phyloP scores from a whole-genome alignment of 2,797 vertebrate genomes.

The Pseudotriccus pelzelni region DNA sequence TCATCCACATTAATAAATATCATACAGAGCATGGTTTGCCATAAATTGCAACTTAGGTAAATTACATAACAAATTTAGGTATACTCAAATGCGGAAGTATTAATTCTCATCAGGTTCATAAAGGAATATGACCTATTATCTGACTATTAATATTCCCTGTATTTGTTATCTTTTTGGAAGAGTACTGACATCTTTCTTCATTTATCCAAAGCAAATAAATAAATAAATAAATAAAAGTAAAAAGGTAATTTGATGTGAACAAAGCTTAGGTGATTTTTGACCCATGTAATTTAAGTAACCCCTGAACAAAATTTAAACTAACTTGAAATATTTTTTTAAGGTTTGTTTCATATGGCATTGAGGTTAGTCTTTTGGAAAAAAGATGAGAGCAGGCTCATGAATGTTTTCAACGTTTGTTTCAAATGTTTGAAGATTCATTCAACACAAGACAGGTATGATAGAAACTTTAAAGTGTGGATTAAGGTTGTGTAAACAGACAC shows the following conservation, averaged over 20 bases:
- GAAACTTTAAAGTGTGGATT: background rate
- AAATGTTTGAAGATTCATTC: background rate
- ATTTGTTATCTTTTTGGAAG: constrained; percentile 33
- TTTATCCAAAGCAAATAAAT: constrained; percentile 2
- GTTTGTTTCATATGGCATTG: background rate
- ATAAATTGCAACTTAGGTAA: background rate
- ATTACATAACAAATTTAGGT: background rate
- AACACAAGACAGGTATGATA: background rate
- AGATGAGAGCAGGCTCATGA: background rate
- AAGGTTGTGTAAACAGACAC: background rate
- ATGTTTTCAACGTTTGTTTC: background rate
- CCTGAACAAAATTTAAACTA: background rate
- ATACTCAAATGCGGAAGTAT: background rate
- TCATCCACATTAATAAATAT: background rate
- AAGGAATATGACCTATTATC: background rate
- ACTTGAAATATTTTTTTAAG: background rate
- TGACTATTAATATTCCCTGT: background rate
- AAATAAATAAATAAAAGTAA: background rate
- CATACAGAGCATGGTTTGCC: background rate
- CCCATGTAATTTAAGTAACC: background rate
- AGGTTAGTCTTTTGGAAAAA: background rate
- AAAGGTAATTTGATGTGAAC: background rate
- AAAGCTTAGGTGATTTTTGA: constrained; percentile 15
- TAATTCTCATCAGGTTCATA: background rate
- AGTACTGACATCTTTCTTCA: background rate